These are phyloP conservation scores for Heliocidaris erythrogramma DNA, from an alignment of 35 echinoderm and acorn worm genomes.

Conservation along the genomic window DNA sequence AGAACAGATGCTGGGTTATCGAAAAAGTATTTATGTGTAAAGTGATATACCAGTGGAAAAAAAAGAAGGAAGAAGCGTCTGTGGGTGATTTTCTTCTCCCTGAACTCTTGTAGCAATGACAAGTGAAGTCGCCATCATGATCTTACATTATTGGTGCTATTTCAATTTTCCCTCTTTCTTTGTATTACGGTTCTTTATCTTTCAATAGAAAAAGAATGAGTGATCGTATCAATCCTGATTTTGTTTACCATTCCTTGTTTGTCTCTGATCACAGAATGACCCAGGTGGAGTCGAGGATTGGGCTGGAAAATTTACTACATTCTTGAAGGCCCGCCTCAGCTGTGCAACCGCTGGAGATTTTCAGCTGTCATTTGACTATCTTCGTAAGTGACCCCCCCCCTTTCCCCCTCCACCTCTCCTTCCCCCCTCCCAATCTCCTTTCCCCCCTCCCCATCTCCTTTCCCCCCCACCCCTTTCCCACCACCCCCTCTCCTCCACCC, in stretches of 20 bases:
- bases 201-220: neutral
- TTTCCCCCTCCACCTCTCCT: neutral
- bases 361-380: neutral
- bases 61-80: too few relatives aligned
- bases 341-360: neutral
- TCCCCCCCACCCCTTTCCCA: neutral
- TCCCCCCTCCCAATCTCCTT: too few relatives aligned
- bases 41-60: too few relatives aligned
- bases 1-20: too few relatives aligned
- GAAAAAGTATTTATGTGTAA: too few relatives aligned
- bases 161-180: too few relatives aligned
- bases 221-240: neutral
- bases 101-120: too few relatives aligned
- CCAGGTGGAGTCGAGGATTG: neutral
- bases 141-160: too few relatives aligned
- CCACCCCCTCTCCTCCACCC: neutral
- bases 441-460: neutral
- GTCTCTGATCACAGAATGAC: neutral
- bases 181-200: too few relatives aligned
- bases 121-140: too few relatives aligned
- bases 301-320: neutral
- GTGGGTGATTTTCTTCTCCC: too few relatives aligned
- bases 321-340: slow-evolving; percentile 2
- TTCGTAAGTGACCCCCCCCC: neutral
- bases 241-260: neutral